phyloP scores from a whole-genome alignment of 2,888 invertebrate genomes.

The Ichneumoninae sp. region DNA sequence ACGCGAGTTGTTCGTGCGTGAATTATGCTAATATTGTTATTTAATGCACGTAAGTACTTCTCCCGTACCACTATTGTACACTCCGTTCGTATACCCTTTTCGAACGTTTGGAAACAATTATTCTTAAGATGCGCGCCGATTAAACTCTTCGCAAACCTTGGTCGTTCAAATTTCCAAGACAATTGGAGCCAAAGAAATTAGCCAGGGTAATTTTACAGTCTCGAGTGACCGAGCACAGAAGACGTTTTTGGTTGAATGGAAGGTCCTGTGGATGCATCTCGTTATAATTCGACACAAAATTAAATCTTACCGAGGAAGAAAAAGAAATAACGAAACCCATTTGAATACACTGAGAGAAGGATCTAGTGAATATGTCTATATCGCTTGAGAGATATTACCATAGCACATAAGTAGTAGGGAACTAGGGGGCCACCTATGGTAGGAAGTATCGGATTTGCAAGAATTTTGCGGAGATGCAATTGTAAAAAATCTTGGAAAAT shows the following conservation, averaged over 20 bases:
- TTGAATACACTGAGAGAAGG: too few relatives aligned
- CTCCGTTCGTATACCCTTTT: conserved; percentile 29
- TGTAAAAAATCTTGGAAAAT: too few relatives aligned
- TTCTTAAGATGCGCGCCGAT: conserved; percentile 17
- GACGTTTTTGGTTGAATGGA: conserved; percentile 5
- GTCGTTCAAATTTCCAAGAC: conserved; percentile 34
- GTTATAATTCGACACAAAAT: background rate
- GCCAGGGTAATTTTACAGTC: background rate
- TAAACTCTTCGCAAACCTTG: conserved; percentile 4
- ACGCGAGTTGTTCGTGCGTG: conserved; percentile 73
- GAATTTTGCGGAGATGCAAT: too few relatives aligned
- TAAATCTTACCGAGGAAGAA: background rate
- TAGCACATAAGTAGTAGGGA: too few relatives aligned
- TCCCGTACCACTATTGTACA: conserved; percentile 55
- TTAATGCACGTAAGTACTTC: conserved; percentile 70
- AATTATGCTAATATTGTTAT: conserved; percentile 76
- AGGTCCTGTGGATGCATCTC: background rate
- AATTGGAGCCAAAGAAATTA: conserved; percentile 39
- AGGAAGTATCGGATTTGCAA: too few relatives aligned
- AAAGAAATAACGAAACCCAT: background rate
- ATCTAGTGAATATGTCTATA: too few relatives aligned
- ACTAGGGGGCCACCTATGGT: too few relatives aligned
- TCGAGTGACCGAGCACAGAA: conserved; percentile 18
- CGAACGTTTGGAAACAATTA: conserved; percentile 52
- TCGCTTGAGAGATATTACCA: too few relatives aligned